Conservation (phyloP, 2,113 vertebrate genomes). For the Cryptomyrus ogoouensis region DNA sequence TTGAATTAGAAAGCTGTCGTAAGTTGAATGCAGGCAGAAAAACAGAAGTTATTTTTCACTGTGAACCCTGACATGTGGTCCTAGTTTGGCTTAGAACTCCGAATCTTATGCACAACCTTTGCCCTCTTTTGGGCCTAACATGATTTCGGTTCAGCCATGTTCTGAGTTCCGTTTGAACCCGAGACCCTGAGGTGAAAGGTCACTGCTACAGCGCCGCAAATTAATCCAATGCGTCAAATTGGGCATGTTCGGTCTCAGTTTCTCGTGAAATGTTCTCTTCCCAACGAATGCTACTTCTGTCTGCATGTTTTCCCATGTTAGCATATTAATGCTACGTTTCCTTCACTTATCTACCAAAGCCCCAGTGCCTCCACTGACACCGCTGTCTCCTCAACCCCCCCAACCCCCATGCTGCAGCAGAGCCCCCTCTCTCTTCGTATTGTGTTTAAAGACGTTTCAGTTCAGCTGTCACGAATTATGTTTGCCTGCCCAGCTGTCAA, state of each 20-base stretch:
- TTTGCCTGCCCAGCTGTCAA: slow-evolving; percentile 98
- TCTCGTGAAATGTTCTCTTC: slow-evolving; percentile 39
- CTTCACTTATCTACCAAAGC: not conserved
- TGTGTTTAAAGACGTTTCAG: slow-evolving; percentile 78
- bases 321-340: not conserved
- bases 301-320: too few relatives aligned
- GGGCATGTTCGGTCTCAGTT: slow-evolving; percentile 58
- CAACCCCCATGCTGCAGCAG: not conserved
- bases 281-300: not conserved
- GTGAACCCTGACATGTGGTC: slow-evolving; percentile 67
- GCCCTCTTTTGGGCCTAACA: slow-evolving; percentile 65
- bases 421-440: slow-evolving; percentile 35
- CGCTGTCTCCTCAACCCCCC: not conserved
- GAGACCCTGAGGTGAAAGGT: slow-evolving; percentile 57
- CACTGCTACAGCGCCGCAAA: slow-evolving; percentile 65
- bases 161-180: slow-evolving; percentile 56
- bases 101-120: slow-evolving; percentile 59
- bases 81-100: slow-evolving; percentile 59
- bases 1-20: slow-evolving; percentile 57
- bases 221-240: slow-evolving; percentile 74
- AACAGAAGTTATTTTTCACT: slow-evolving; percentile 58
- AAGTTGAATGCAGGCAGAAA: slow-evolving; percentile 50
- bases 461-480: slow-evolving; percentile 88
- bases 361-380: not conserved
- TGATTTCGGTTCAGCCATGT: slow-evolving; percentile 61